These are phyloP conservation scores for Acrobasis repandana DNA, from an alignment of 2,888 invertebrate genomes.

Conservation along the genomic window DNA sequence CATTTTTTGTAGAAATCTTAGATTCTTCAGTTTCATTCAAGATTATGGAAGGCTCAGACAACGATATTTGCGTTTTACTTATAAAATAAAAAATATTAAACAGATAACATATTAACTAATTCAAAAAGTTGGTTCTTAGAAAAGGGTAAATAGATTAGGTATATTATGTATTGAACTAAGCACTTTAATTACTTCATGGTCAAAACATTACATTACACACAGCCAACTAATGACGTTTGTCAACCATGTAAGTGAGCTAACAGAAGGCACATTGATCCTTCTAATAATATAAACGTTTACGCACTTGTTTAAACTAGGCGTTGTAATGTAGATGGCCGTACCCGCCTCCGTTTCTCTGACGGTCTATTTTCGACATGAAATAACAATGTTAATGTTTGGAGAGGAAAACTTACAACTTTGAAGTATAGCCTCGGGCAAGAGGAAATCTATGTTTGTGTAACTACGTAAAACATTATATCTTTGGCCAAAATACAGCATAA, in stretches of 20 bases:
- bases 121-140: too few species aligned
- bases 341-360: background rate
- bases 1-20: too few species aligned
- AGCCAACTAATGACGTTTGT: too few species aligned
- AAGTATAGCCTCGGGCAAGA: background rate
- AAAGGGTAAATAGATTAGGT: too few species aligned
- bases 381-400: conserved; percentile 4
- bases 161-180: too few species aligned
- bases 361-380: conserved; percentile 1
- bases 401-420: conserved; percentile 6
- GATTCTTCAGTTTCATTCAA: too few species aligned
- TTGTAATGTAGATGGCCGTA: background rate
- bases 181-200: too few species aligned
- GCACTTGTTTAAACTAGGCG: background rate
- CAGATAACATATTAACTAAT: too few species aligned
- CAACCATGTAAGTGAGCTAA: background rate
- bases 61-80: too few species aligned
- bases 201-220: too few species aligned
- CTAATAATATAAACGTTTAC: background rate
- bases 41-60: too few species aligned
- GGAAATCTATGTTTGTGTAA: background rate
- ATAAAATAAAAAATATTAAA: too few species aligned
- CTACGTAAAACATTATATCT: background rate
- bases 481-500: background rate
- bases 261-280: background rate